A percentile compares a stretch with the other conserved stretches of the same genome.
These are phyloP conservation scores for Tringa solitaria DNA, from an alignment of 2,113 vertebrate species.

Conservation along the genomic window DNA sequence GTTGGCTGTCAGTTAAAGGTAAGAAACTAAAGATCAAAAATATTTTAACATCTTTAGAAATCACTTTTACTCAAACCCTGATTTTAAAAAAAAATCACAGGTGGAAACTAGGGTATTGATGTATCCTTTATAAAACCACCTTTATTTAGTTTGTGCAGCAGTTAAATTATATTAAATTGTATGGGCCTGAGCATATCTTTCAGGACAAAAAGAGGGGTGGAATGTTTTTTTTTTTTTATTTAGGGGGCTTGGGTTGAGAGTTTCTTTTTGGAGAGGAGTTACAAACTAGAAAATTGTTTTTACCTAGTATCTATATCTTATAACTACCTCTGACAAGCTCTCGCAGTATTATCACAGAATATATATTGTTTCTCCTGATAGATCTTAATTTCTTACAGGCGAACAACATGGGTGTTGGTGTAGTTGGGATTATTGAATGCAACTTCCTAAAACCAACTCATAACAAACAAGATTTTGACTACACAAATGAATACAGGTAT, in stretches of 20 bases:
- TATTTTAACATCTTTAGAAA: background rate
- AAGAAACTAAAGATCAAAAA: constrained; percentile 31
- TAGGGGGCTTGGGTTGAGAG: background rate
- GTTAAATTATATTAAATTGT: background rate
- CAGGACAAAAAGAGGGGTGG: background rate
- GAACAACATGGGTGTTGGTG: constrained; percentile 88
- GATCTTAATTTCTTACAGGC: constrained; percentile 76
- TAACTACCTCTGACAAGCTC: background rate
- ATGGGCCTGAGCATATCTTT: accelerated
- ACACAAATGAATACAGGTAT: constrained; percentile 95
- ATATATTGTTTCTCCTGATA: background rate
- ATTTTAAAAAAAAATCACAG: background rate
- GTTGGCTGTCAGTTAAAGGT: constrained; percentile 93
- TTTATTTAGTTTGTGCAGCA: background rate
- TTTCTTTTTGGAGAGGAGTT: background rate
- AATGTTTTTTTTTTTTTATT: background rate
- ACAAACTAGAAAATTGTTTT: background rate
- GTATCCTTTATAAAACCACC: background rate
- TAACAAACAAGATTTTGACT: constrained; percentile 96
- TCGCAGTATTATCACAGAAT: background rate
- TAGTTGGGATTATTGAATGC: constrained; percentile 93
- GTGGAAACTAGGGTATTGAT: background rate
- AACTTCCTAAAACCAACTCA: constrained; percentile 94
- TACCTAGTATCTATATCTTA: background rate
- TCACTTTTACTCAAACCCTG: accelerated